Conservation (phyloP, 2,888 invertebrate species). For the Reticulitermes lucifugus region DNA sequence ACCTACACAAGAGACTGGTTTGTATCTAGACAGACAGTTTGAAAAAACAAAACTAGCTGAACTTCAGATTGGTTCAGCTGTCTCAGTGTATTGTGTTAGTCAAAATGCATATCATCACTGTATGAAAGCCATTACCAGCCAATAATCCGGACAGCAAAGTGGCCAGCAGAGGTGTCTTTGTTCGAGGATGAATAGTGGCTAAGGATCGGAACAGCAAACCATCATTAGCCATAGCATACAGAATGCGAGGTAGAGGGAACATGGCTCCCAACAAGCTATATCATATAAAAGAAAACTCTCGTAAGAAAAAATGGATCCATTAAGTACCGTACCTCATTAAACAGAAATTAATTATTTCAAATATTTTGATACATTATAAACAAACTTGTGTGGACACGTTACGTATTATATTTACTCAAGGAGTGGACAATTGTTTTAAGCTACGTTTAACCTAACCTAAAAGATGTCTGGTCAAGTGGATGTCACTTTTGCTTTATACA, state of each 20-base stretch:
- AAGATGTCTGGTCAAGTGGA: too few species aligned
- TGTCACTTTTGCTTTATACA: too few species aligned
- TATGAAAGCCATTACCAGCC: conserved; percentile 40
- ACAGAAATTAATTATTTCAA: too few species aligned
- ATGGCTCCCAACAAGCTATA: conserved; percentile 62
- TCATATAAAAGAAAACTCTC: background rate
- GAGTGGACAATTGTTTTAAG: too few species aligned
- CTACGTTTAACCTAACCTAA: too few species aligned
- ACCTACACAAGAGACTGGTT: too few species aligned
- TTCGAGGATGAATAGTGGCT: conserved; percentile 62
- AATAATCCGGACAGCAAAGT: conserved; percentile 59
- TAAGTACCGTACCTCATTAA: too few species aligned
- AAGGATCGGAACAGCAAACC: conserved; percentile 63
- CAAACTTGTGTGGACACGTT: too few species aligned
- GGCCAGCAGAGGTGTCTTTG: conserved; percentile 62
- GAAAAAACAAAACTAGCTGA: background rate
- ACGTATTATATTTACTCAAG: too few species aligned
- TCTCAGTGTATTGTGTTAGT: background rate
- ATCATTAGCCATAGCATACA: conserved; percentile 65
- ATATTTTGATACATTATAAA: too few species aligned
- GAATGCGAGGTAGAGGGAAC: conserved; percentile 63
- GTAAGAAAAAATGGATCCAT: too few species aligned
- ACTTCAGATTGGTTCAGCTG: background rate
- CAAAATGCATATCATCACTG: background rate
- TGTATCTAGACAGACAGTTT: too few species aligned